Base-by-base conservation (phyloP, 2,113 vertebrate genomes). In the Myotis brandtii region DNA sequence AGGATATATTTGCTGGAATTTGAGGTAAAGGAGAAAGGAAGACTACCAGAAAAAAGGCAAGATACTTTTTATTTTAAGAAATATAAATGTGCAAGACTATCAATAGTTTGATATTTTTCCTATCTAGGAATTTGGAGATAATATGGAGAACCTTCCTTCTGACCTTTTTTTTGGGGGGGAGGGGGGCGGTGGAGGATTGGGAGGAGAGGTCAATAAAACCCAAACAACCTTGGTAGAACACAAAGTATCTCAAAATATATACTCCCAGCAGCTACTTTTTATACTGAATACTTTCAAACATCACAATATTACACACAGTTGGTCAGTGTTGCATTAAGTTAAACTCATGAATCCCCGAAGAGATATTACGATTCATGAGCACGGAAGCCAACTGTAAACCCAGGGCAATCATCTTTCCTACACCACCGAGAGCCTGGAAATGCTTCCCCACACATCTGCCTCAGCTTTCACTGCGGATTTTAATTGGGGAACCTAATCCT, bases 41-140 rank as follows among this genome's bases (percentile, higher is more conserved):
- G 16, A 56, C 40, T 48, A 27, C 18, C 34, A 92, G 75, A 84
- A 21, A 94, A 90, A 84, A 11, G 9, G 1, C 43, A 84, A 30
- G 10, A 86, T 32, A 64, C 20, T 25, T 95, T 67, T 84, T 66
- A 84, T 79, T 67, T 86, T n/a, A 30, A 92, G 80, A 91, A 92
- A 69, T 34, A 89, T 73, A 82, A 84, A 81, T 46, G 40, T 9
- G 9, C 17, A 30, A 89, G 13, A 12, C 5, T 79, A 30, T 82
- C 37, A 85, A 46, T 34, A 48, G 50, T 23, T 67, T 77, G 62
- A 66, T 40, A 23, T 37, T 70, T 85, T 88, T 75, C 52, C 77
- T 73, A 34, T 76, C 56, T 86, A 80, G 40, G 17, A 93, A 83
- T 79, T 16, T 70, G 25, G 77, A 96, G 46, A 54, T 89, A 83